A percentile compares a stretch with the other conserved stretches of the same genome.
phyloP scores from a whole-genome alignment of 2,113 vertebrate species.

The Solea senegalensis region DNA sequence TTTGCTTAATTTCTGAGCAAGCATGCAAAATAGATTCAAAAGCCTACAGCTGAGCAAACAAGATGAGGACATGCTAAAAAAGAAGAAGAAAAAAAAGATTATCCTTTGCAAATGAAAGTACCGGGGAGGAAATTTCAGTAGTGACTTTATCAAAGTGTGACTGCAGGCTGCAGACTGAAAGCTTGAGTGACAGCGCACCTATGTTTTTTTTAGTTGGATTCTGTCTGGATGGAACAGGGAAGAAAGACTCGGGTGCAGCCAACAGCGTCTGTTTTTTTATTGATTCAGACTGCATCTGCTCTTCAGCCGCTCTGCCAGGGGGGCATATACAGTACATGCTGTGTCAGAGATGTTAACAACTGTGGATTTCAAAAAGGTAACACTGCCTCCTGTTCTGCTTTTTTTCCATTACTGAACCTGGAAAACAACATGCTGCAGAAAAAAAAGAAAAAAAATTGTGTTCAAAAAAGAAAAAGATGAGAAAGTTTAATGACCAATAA shows the following conservation, averaged over 20 bases:
- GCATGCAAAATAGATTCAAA: constrained; percentile 46
- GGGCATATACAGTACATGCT: constrained; percentile 45
- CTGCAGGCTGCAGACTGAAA: constrained; percentile 61
- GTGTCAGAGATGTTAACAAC: constrained; percentile 8
- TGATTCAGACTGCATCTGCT: constrained; percentile 66
- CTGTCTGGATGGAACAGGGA: constrained; percentile 34
- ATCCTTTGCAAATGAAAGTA: constrained; percentile 52
- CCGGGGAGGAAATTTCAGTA: constrained; percentile 45
- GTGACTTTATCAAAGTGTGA: constrained; percentile 67
- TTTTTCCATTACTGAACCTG: neutral
- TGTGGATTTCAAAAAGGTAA: constrained; percentile 31
- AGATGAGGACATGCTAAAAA: constrained; percentile 37
- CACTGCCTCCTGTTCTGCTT: neutral
- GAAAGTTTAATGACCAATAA: neutral
- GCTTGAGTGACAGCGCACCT: constrained; percentile 66
- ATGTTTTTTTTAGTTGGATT: constrained; percentile 44
- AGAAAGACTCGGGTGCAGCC: constrained; percentile 47
- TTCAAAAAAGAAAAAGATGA: neutral
- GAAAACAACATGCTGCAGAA: constrained; percentile 7
- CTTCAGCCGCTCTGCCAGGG: constrained; percentile 37
- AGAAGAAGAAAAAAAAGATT: constrained; percentile 28
- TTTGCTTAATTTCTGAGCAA: constrained; percentile 46
- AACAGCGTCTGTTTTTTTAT: constrained; percentile 72
- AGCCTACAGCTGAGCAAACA: constrained; percentile 65
- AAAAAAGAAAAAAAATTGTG: neutral